Conservation (phyloP, 2,888 invertebrate species). For the Mesochorus sp. region DNA sequence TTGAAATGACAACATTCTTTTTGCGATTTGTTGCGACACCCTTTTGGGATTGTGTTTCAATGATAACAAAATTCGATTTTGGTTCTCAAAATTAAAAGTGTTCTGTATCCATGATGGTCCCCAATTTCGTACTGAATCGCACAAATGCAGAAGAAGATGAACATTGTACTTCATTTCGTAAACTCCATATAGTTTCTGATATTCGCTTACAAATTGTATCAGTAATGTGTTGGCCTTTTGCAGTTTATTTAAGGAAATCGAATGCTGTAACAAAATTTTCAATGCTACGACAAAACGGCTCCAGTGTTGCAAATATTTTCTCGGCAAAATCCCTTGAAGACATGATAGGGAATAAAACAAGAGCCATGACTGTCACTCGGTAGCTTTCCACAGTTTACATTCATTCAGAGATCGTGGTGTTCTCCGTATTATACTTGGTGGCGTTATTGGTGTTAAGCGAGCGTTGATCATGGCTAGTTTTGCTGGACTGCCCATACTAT, state of each 20-base stretch:
- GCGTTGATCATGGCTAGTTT: not conserved
- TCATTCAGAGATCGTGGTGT: too few relatives aligned
- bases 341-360: conserved; percentile 36
- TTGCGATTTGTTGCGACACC: not conserved
- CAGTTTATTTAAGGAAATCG: not conserved
- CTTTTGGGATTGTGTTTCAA: not conserved
- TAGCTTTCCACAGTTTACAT: conserved; percentile 45
- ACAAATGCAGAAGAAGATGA: conserved; percentile 33
- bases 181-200: conserved; percentile 8
- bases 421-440: not conserved
- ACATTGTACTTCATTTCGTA: conserved; percentile 44
- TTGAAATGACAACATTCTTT: too few relatives aligned
- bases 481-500: conserved; percentile 36
- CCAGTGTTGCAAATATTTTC: conserved; percentile 18
- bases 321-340: conserved; percentile 42
- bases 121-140: conserved; percentile 20
- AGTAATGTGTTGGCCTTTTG: not conserved
- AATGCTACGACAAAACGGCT: not conserved
- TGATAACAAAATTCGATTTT: conserved; percentile 2
- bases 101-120: conserved; percentile 46
- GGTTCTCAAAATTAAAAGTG: conserved; percentile 43
- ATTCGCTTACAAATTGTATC: not conserved
- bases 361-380: conserved; percentile 46
- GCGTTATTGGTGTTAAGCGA: not conserved
- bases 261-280: not conserved